phyloP scores from a whole-genome alignment of 2,888 invertebrate species.

The Epiblema foenella region DNA sequence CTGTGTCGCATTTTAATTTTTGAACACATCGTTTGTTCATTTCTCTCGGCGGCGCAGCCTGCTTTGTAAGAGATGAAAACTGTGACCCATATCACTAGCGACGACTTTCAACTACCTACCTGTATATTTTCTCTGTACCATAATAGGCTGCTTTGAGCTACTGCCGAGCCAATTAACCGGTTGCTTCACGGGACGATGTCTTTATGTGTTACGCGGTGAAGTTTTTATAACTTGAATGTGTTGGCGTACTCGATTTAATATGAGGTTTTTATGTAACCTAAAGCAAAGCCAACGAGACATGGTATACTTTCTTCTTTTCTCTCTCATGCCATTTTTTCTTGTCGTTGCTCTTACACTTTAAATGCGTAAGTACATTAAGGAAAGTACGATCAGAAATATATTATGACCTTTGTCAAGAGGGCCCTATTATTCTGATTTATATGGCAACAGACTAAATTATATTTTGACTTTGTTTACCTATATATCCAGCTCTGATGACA shows the following conservation, averaged over 20 bases:
- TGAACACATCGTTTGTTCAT: conserved; percentile 26
- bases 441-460: too few species aligned
- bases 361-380: too few species aligned
- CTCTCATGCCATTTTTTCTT: too few species aligned
- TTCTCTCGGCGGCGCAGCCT: conserved; percentile 15
- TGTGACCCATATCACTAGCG: conserved; percentile 35
- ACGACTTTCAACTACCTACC: conserved; percentile 35
- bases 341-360: too few species aligned
- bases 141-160: conserved; percentile 29
- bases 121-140: conserved; percentile 29
- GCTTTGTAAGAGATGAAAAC: conserved; percentile 35
- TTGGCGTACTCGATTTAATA: background rate
- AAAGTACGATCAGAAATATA: too few species aligned
- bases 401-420: too few species aligned
- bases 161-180: conserved; percentile 23
- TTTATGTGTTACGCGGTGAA: conserved; percentile 10
- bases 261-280: background rate
- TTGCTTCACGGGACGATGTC: conserved; percentile 6
- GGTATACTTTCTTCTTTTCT: too few species aligned
- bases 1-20: conserved; percentile 37
- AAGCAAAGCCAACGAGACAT: too few species aligned
- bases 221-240: conserved; percentile 19
- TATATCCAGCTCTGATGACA: too few species aligned
- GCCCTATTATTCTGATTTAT: too few species aligned
- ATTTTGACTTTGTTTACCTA: too few species aligned